These are phyloP conservation scores for Ursus arctos DNA, from an alignment of 2,113 vertebrate species.

Conservation along the genomic window DNA sequence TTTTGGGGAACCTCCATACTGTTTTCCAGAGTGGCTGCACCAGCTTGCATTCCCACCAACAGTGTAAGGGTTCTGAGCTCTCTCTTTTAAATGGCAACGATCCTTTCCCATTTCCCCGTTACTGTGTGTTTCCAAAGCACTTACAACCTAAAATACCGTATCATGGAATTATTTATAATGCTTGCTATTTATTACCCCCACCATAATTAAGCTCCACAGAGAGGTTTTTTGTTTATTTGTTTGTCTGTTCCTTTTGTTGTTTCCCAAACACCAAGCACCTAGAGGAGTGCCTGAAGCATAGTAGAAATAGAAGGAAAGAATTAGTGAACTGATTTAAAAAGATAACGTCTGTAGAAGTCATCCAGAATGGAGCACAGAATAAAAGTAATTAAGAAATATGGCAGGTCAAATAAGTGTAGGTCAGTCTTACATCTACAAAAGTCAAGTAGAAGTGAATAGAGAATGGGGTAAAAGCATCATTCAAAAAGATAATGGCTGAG, in stretches of 20 bases:
- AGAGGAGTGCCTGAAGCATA: neutral
- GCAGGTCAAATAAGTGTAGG: neutral
- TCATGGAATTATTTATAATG: neutral
- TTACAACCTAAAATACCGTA: neutral
- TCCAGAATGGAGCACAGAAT: neutral
- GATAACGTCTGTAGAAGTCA: neutral
- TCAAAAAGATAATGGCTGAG: neutral
- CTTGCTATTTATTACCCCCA: neutral
- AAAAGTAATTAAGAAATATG: neutral
- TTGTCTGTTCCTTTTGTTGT: neutral
- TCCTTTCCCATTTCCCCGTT: neutral
- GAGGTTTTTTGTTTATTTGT: neutral
- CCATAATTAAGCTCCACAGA: neutral
- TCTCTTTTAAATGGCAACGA: neutral
- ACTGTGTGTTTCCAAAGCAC: neutral
- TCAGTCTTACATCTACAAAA: neutral
- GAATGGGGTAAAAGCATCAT: neutral
- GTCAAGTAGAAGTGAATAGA: neutral
- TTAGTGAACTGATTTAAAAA: neutral
- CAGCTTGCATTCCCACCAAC: neutral
- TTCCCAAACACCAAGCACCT: neutral
- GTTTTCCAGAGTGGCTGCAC: neutral
- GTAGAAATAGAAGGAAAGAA: neutral
- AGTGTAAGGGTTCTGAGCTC: neutral
- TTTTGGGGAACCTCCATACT: neutral